phyloP scores from a whole-genome alignment of 2,888 invertebrate species.

The Noctua pronuba region DNA sequence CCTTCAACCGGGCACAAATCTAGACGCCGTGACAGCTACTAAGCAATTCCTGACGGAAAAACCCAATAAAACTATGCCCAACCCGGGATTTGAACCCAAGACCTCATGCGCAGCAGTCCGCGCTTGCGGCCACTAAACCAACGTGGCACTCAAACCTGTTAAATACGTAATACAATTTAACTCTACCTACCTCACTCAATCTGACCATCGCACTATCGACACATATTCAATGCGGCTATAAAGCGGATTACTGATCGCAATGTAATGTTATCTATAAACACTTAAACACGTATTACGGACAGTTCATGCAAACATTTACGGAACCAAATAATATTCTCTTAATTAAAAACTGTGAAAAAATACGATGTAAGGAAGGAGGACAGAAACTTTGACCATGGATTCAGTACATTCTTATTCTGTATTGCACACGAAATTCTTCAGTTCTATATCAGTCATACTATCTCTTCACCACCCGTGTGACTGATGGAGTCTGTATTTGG shows the following conservation, averaged over 20 bases:
- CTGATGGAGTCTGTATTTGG: background rate
- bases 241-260: constrained; percentile 32
- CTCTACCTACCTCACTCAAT: background rate
- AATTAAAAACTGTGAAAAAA: background rate
- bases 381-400: background rate
- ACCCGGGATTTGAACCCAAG: background rate
- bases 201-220: background rate
- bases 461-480: background rate
- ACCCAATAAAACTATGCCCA: background rate
- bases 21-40: too few species aligned
- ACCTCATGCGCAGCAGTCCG: background rate
- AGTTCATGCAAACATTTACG: background rate
- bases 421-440: background rate
- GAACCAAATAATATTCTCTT: background rate
- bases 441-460: background rate
- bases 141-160: background rate
- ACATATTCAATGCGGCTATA: constrained; percentile 23
- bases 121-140: background rate
- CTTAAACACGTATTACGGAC: constrained; percentile 3
- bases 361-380: background rate
- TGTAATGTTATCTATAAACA: constrained; percentile 3
- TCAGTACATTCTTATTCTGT: background rate
- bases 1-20: background rate
- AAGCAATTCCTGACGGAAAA: background rate
- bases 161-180: background rate